Base-by-base conservation (phyloP, 2,113 vertebrate genomes). In the Balaenoptera acutorostrata region DNA sequence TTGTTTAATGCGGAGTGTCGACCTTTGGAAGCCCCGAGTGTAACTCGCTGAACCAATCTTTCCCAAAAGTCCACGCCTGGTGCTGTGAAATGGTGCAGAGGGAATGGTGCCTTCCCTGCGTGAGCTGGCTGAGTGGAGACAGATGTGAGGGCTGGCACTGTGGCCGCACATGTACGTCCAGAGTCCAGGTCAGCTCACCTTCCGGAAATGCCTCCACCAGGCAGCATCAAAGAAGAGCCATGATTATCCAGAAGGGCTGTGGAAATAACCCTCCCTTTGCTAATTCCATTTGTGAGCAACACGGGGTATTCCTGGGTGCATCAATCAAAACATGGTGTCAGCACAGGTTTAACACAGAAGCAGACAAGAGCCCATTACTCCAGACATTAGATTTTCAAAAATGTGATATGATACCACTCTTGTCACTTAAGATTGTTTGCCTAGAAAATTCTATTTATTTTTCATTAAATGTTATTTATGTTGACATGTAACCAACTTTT, bases 221-320 rank as follows among this genome's bases (percentile, higher is more conserved):
- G 61, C 27, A 3, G 63, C 63, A 17, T 17, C 68, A 11, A 3
- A 18, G 36, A 23, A 59, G 31, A 69, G 25, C 84, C 31, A 49
- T 18, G 15, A 4, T 31, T 41, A 25, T 55, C 36, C 21, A 61
- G 36, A n/a, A 29, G 66, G 36, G 5, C 14, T 20, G 5, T 9
- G 3, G 55, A 55, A 77, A n/a, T 9, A n/a, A n/a, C 13, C 46
- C 15, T 44, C 29, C 61, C 41, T 44, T 74, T 15, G 33, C 64
- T 20, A 63, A 11, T 18, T 18, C 4, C 15, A 3, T 27, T 17
- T 36, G 33, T 55, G n/a, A 68, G 20, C 6, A 13, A 57, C 1
- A 1, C 3, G 0, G 0, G n/a, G 1, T 23, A 31, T 77, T n/a
- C n/a, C 11, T 20, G 41, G 5, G 4, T 20, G 49, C 21, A 6